Conservation (phyloP, 2,113 vertebrate genomes). For the Hiodon tergisus region DNA sequence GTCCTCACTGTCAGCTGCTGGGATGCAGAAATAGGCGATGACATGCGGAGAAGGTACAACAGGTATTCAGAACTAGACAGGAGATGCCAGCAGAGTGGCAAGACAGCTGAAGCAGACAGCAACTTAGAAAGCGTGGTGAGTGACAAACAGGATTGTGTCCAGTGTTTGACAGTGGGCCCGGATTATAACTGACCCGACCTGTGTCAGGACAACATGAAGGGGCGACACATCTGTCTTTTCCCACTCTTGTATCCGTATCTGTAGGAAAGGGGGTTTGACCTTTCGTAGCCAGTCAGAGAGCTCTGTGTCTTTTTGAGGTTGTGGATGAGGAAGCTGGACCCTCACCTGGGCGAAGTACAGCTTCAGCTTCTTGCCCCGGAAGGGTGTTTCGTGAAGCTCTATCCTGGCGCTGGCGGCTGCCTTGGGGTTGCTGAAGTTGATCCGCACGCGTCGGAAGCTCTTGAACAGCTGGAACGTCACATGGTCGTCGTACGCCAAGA, state of each 20-base stretch:
- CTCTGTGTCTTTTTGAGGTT: neutral
- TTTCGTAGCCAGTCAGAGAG: neutral
- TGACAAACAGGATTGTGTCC: too few species aligned
- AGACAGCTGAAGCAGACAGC: neutral
- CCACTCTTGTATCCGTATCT: neutral
- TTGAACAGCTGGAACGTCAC: conserved; percentile 83
- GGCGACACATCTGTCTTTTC: too few species aligned
- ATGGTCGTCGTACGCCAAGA: conserved; percentile 72
- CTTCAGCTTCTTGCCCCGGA: conserved; percentile 81
- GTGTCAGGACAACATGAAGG: too few species aligned
- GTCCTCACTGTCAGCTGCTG: too few species aligned
- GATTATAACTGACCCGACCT: too few species aligned
- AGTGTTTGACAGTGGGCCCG: too few species aligned
- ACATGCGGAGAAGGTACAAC: neutral
- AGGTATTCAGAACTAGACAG: neutral
- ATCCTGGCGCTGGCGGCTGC: conserved; percentile 77
- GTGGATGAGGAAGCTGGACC: neutral
- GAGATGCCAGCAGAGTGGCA: neutral
- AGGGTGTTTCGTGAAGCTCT: conserved; percentile 83
- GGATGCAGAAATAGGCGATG: neutral
- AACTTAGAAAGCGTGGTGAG: too few species aligned
- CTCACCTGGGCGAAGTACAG: conserved; percentile 80
- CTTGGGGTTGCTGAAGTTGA: conserved; percentile 79
- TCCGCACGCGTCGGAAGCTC: conserved; percentile 79
- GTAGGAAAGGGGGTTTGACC: neutral